Evolutionary conservation across 2,888 invertebrate species (phyloP), one percentile per base, ranked within the genome.

Genomic region (Metacarcinus magister): DNA sequence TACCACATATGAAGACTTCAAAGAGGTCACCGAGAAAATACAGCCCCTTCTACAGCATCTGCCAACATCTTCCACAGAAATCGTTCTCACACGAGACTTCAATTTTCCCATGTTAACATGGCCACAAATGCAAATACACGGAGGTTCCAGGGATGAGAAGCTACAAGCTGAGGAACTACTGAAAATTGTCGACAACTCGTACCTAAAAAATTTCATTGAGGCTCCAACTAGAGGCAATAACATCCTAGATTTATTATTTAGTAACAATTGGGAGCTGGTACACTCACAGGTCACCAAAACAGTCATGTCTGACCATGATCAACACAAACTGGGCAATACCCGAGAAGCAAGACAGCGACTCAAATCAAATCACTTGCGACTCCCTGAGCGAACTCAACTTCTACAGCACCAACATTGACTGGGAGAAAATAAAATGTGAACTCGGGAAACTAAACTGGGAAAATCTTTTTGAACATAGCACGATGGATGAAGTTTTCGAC

Each of bases 81-180:
- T 67, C 4, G 28, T 67, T 28, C 7, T 60, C 13, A 94, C 23
- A 67, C 67, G 94, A 7, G 94, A 67, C 75, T 94, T 94, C 67
- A 94, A 94, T 60, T 46, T 94, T 16, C 94, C 60, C 28, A 3
- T 16, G 8, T 67, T 94, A n/a, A n/a, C n/a, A n/a, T n/a, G n/a
- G n/a, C n/a, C n/a, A n/a, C n/a, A n/a, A n/a, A n/a, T n/a, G n/a
- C 13, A 94, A 44, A 67, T 94, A 8, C 60, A 16, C 23, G 75
- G 60, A 67, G 94, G 94, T 5, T n/a, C 94, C n/a, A 43, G 67
- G n/a, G 93, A 94, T 13, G 60, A 94, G 10, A 60, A 94, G 23
- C 32, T 5, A 7, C 28, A 90, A 32, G 90, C 39, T 28, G 39
- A 90, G 90, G 90, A 90, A 39, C 39, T n/a, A n/a, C 5, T 90